A percentile compares a stretch with the other conserved stretches of the same genome.
phyloP scores from a whole-genome alignment of 2,888 invertebrate species.

The Hymenopus coronatus region DNA sequence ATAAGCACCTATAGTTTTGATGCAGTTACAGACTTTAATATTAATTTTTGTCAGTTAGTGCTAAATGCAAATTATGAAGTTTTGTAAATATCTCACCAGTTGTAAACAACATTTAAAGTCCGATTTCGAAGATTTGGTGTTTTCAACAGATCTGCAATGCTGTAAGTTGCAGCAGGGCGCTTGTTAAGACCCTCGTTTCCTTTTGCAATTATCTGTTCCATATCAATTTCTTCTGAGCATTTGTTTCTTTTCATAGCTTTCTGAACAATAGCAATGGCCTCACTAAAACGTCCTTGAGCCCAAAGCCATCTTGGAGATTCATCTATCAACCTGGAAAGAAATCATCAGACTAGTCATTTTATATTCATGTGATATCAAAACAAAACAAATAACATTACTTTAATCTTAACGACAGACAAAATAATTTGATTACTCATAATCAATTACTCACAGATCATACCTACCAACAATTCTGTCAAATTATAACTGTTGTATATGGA shows the following conservation, averaged over 20 bases:
- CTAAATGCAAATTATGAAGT: neutral
- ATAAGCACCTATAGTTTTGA: too few relatives aligned
- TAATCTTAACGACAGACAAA: too few relatives aligned
- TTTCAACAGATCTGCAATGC: constrained; percentile 71
- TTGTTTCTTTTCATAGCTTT: constrained; percentile 74
- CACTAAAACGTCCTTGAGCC: constrained; percentile 72
- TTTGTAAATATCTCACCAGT: constrained; percentile 54
- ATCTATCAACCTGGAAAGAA: constrained; percentile 69
- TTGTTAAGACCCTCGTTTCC: constrained; percentile 53
- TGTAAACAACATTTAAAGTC: constrained; percentile 75
- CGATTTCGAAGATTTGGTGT: constrained; percentile 76
- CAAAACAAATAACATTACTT: too few relatives aligned
- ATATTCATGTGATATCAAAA: too few relatives aligned
- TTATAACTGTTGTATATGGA: too few relatives aligned
- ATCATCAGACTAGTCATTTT: neutral
- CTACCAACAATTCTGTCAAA: too few relatives aligned
- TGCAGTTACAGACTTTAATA: too few relatives aligned
- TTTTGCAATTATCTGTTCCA: constrained; percentile 63
- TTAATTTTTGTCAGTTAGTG: too few relatives aligned
- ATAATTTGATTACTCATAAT: too few relatives aligned
- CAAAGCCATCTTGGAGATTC: constrained; percentile 88
- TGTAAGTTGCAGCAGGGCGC: constrained; percentile 52
- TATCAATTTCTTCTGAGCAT: constrained; percentile 57
- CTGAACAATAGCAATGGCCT: constrained; percentile 71
- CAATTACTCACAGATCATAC: too few relatives aligned